phyloP scores from a whole-genome alignment of 2,888 invertebrate genomes.

The Pristionchus exspectatus region DNA sequence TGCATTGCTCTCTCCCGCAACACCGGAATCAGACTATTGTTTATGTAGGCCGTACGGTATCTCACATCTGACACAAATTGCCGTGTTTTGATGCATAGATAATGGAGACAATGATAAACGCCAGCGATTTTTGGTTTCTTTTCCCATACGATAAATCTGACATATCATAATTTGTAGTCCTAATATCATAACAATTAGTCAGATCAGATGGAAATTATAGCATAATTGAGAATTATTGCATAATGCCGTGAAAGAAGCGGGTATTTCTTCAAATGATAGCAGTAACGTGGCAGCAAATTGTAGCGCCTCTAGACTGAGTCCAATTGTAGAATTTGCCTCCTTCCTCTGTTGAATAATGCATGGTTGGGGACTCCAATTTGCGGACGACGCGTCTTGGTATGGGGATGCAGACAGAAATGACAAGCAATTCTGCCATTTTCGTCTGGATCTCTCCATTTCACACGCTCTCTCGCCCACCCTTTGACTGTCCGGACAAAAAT shows the following conservation, averaged over 20 bases:
- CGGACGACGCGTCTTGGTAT: neutral
- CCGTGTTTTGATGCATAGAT: neutral
- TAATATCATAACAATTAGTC: neutral
- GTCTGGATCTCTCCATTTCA: neutral
- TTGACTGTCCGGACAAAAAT: neutral
- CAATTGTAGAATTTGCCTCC: neutral
- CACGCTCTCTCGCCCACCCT: neutral
- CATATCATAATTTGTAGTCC: neutral
- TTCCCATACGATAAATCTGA: neutral
- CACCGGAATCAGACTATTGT: neutral
- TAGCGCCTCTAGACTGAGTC: neutral
- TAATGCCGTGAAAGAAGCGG: no score
- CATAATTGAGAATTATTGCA: neutral
- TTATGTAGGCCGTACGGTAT: neutral
- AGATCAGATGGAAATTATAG: neutral
- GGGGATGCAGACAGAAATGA: neutral
- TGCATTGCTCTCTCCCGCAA: neutral
- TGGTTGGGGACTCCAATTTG: conserved; percentile 27
- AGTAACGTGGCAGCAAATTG: neutral
- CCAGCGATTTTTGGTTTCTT: neutral
- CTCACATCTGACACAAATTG: neutral
- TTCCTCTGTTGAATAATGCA: conserved; percentile 3
- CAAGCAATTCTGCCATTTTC: neutral
- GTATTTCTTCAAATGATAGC: no score
- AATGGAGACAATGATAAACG: conserved; percentile 6